Base-by-base conservation (phyloP, 2,113 vertebrate species). In the Dolichotis patagonum region DNA sequence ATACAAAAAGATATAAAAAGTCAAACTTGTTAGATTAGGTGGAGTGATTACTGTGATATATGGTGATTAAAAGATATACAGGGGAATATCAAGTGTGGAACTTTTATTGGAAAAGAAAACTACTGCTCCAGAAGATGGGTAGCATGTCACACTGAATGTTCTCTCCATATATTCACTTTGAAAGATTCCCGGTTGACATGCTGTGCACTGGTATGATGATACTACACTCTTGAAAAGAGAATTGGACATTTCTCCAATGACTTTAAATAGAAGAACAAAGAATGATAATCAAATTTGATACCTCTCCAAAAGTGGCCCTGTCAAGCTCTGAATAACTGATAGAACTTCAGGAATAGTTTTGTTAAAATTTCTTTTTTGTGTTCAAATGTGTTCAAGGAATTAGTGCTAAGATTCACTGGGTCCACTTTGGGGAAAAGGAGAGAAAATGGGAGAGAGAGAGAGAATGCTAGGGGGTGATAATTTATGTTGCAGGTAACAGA, bases 51-150 rank as follows among this genome's bases (percentile, higher is more conserved):
- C 4, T 91, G 49, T 69, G 38, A n/a, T 41, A 85, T 90, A 58
- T 38, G n/a, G 17, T 78, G 56, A 19, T 13, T 85, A 65, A 56
- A 56, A 41, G 60, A 95, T 6, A 85, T 60, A 67, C 0, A 77
- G 49, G 26, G 49, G 83, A 28, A 11, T 81, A 35, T 38, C 67
- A 89, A 81, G 43, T 69, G 4, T 13, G 4, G 19, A 26, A 2
- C 60, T 60, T 97, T 20, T 60, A 16, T 14, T 41, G 30, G 67
- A 84, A 88, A 65, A 84, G 8, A 82, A 26, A 93, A 91, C 41
- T 12, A 69, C n/a, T 91, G 46, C 14, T 81, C 5, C 0, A 19
- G 32, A 88, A 77, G n/a, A 83, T 35, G 28, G 26, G 32, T 30
- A 85, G 77, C 20, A 54, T 3, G 19, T 75, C 6, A 56, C 0